These are phyloP conservation scores for Zalophus californianus DNA, from an alignment of 2,797 vertebrate species.

Conservation along the genomic window DNA sequence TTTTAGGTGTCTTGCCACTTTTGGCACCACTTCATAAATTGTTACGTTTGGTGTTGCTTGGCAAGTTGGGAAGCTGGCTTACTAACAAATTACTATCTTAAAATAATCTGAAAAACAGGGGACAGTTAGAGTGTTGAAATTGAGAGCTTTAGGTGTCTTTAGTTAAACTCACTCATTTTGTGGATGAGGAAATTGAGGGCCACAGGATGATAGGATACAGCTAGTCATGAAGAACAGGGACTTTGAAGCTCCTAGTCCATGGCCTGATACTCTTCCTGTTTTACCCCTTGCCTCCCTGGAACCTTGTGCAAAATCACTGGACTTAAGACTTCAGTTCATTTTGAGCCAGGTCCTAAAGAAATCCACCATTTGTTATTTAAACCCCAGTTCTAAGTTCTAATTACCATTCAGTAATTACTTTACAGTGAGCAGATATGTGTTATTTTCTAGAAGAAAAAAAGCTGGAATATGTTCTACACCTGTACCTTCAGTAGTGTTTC, in stretches of 20 bases:
- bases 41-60: not conserved
- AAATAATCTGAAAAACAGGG: not conserved
- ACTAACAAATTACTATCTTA: not conserved
- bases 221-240: not conserved
- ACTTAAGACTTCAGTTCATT: not conserved
- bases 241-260: not conserved
- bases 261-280: not conserved
- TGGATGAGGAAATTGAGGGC: not conserved
- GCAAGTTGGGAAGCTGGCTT: not conserved
- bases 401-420: conserved; percentile 49
- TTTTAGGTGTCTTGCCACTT: not conserved
- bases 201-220: not conserved
- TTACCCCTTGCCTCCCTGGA: not conserved
- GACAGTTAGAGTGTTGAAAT: not conserved
- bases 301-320: not conserved
- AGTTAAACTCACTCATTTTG: not conserved
- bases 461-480: conserved; percentile 47
- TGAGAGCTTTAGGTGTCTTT: not conserved
- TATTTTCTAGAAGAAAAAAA: not conserved
- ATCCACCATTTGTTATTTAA: not conserved
- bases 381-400: not conserved
- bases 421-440: conserved; percentile 32
- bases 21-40: not conserved
- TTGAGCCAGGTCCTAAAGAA: not conserved
- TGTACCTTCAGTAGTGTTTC: conserved; percentile 8